Evolutionary conservation across 2,888 invertebrate species (phyloP), one percentile per base, ranked within the genome.

Genomic region (Endomychus coccineus): DNA sequence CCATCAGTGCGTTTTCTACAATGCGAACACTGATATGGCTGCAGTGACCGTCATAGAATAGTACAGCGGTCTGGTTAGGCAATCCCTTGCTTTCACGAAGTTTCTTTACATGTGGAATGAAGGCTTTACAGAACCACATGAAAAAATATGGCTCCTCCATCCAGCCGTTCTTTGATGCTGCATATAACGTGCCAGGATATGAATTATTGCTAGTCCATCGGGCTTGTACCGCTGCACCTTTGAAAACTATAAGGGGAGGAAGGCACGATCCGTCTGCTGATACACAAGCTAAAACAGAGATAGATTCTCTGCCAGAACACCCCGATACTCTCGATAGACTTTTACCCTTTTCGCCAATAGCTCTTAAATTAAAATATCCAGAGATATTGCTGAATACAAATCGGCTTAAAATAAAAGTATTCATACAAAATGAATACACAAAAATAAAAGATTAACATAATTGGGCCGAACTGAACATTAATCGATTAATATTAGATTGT

Each of bases 91-190:
- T 9, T 25, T 25, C 25, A 25, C 25, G 25, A 25, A 25, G 25
- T 11, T 25, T 25, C 25, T 25, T 25, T 25, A 25, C 25, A 25
- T 25, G 25, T 25, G 25, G 25, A 25, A 25, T 25, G 25, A 25
- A 25, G 25, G 25, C 5, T 11, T 6, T 11, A 25, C 7, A 10
- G 11, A 25, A 25, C 25, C 25, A 25, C 5, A 10, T 25, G 35
- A 48, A n/a, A 43, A 50, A 48, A 27, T 49, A 44, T 15, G 48
- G 37, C 33, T 45, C 48, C 37, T 53, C 48, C 50, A 54, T 54
- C 50, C 52, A 53, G 13, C 50, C 51, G 42, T 53, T 53, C 14
- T 27, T 36, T 10, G 49, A 42, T 14, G 44, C 42, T 5, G 46
- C 27, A 27, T 50, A 46, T 16, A 46, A 10, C 6, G 48, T 50